phyloP scores from a whole-genome alignment of 2,888 invertebrate genomes.

The Cordilura impudica region DNA sequence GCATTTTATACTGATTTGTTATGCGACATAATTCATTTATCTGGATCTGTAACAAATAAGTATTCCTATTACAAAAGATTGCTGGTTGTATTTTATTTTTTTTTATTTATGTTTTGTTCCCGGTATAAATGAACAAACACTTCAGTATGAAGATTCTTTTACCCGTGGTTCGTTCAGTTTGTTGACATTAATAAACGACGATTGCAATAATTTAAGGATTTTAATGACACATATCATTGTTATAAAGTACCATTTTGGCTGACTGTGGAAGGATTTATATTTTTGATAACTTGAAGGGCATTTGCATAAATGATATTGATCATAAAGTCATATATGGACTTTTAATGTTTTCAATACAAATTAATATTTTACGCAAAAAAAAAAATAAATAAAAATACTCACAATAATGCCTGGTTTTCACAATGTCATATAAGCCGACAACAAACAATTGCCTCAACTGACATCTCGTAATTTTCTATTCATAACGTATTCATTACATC shows the following conservation, averaged over 20 bases:
- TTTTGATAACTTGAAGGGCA: no score
- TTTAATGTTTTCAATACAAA: no score
- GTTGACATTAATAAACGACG: constrained; percentile 67
- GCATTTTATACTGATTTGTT: constrained; percentile 73
- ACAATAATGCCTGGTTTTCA: no score
- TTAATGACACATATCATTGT: constrained; percentile 74
- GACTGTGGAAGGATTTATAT: background rate
- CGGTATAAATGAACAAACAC: constrained; percentile 7
- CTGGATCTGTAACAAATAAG: constrained; percentile 60
- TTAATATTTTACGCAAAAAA: no score
- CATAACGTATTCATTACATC: no score
- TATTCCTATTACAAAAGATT: constrained; percentile 34
- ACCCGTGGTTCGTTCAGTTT: constrained; percentile 54
- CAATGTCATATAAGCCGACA: no score
- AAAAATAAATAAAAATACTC: no score
- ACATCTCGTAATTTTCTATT: no score
- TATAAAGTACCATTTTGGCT: constrained; percentile 56
- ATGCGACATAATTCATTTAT: constrained; percentile 74
- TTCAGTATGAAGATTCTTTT: constrained; percentile 45
- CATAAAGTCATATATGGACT: no score
- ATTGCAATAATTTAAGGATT: constrained; percentile 76
- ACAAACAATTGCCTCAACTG: no score
- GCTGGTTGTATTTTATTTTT: constrained; percentile 21
- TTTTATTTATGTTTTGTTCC: constrained; percentile 30
- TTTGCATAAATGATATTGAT: no score